phyloP scores from a whole-genome alignment of 1,140 invertebrate species.

The Aporrectodea caliginosa region DNA sequence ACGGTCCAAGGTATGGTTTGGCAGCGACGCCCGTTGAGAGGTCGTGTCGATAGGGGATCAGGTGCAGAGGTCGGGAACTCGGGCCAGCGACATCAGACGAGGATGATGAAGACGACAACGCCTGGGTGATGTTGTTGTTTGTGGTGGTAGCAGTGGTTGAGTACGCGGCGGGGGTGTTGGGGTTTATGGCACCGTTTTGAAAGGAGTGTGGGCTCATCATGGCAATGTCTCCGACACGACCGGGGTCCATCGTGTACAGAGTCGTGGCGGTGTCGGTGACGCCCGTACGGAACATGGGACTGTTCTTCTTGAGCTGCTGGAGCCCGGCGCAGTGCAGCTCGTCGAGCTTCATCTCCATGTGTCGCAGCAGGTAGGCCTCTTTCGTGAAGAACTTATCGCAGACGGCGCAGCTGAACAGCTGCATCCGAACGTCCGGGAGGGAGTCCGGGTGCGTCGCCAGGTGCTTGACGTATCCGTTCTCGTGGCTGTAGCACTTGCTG shows the following conservation, averaged over 20 bases:
- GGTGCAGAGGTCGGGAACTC: background rate
- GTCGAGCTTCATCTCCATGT: conserved; percentile 31
- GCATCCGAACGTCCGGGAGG: background rate
- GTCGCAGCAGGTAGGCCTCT: conserved; percentile 24
- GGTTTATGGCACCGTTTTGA: no score
- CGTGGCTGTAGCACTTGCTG: conserved; percentile 25
- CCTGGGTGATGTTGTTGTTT: background rate
- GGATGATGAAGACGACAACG: background rate
- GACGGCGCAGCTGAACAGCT: conserved; percentile 14
- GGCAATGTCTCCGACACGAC: background rate
- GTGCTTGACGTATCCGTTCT: conserved; percentile 24
- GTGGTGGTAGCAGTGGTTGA: background rate
- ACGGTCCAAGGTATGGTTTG: no score
- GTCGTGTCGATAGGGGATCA: background rate
- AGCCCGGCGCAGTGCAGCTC: conserved; percentile 1
- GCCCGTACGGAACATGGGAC: background rate
- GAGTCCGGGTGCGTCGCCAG: conserved; percentile 16
- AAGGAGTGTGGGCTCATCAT: background rate
- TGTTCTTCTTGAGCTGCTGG: background rate
- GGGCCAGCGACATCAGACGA: background rate
- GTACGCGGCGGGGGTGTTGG: background rate
- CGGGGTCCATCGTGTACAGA: background rate
- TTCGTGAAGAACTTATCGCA: conserved; percentile 30
- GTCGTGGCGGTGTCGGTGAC: background rate
- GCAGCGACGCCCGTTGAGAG: background rate